phyloP scores from a whole-genome alignment of 2,113 vertebrate genomes.

The Galeopterus variegatus region DNA sequence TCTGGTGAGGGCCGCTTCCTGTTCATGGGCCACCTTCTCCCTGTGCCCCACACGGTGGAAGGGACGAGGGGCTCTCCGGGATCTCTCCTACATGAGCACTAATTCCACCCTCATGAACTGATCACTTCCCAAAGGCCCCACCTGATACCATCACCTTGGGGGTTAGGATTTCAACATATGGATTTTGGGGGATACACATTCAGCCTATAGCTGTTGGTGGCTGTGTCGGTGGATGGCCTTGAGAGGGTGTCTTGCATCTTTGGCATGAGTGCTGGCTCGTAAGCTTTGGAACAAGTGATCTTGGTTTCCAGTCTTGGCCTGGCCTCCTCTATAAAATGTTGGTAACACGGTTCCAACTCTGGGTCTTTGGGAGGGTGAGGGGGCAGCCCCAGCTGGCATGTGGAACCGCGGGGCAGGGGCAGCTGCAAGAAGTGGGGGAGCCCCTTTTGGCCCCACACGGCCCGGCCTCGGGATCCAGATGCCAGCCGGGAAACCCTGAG shows the following conservation, averaged over 20 bases:
- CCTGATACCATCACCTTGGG: not conserved
- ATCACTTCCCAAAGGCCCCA: not conserved
- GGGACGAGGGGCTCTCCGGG: too few relatives aligned
- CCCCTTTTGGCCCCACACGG: accelerated
- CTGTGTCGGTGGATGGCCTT: accelerated
- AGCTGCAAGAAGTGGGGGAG: not conserved
- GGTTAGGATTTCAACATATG: accelerated
- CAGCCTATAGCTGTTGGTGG: accelerated
- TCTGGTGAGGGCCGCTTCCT: not conserved
- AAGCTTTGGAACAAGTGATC: accelerated
- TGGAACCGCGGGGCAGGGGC: accelerated
- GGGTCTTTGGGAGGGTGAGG: accelerated
- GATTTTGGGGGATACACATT: not conserved
- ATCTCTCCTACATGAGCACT: too few relatives aligned
- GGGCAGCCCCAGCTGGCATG: accelerated
- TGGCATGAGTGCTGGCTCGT: accelerated
- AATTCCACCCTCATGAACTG: not conserved
- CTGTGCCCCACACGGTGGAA: not conserved
- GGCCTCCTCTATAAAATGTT: accelerated
- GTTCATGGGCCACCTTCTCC: not conserved
- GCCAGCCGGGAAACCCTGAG: not conserved
- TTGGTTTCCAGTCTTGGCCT: not conserved
- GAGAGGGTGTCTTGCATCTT: accelerated
- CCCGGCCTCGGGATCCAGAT: not conserved
- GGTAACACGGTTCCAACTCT: accelerated